Evolutionary conservation across 2,888 invertebrate genomes (phyloP).

Genomic region (Celastrina argiolus): DNA sequence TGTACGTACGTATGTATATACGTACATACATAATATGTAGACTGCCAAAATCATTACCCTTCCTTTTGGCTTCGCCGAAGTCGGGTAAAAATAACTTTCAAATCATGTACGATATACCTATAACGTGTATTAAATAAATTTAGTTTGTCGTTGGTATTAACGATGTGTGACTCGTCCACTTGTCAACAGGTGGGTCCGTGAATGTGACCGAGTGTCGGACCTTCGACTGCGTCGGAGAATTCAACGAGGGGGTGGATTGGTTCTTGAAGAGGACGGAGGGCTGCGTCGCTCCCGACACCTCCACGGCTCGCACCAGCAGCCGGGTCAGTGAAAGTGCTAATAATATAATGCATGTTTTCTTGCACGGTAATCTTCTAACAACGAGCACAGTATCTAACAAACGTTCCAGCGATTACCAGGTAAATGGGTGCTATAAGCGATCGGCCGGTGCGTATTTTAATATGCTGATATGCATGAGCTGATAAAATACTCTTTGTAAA

Average conservation of each 20-base stretch:
- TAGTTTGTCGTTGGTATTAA: constrained; percentile 32
- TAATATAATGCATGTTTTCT: neutral
- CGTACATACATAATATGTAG: too few species aligned
- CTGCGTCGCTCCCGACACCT: constrained; percentile 34
- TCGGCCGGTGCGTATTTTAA: too few species aligned
- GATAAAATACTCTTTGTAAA: too few species aligned
- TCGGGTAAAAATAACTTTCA: too few species aligned
- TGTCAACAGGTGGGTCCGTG: neutral
- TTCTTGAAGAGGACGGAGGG: constrained; percentile 42
- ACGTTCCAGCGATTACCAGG: neutral
- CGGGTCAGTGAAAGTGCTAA: neutral
- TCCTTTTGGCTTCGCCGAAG: too few species aligned
- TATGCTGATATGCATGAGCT: too few species aligned
- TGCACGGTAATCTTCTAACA: neutral
- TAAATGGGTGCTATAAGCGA: too few species aligned
- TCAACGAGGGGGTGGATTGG: constrained; percentile 62
- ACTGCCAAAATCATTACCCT: too few species aligned
- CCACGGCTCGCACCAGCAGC: too few species aligned
- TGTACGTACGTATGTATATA: too few species aligned
- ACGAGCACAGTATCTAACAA: neutral
- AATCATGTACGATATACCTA: too few species aligned
- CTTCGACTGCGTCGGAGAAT: constrained; percentile 60
- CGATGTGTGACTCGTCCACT: neutral
- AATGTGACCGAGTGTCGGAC: constrained; percentile 30
- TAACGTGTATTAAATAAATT: too few species aligned